Evolutionary conservation across 1,140 invertebrate genomes (phyloP), one percentile per base, ranked within the genome.

Genomic region (Chrysoperla carnea): DNA sequence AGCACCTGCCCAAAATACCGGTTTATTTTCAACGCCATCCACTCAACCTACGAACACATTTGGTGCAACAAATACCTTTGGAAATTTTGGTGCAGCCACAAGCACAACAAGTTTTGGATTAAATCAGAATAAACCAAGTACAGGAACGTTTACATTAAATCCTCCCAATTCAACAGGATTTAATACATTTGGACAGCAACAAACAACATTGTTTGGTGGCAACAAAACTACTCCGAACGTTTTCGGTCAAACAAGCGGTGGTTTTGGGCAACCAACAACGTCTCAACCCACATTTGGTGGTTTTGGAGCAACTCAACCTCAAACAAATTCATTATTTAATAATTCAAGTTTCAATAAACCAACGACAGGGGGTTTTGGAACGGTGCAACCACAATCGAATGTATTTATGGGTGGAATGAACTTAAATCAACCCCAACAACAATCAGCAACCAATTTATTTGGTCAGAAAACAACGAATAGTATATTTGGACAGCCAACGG

Each of bases 11-110:
- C 52, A 58, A 39, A 59, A 61, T 8, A 56, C 57, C 15, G 62
- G 61, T 7, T 78, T 78, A 60, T 73, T 72, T 37, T 53, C 63
- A 7, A 58, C 65, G 4, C 47, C 64, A 14, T 49, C 57, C 11
- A 46, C 60, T 9, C 47, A 55, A 6, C 59, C 59, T 29, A 49
- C 64, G 28, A 67, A 55, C 6, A 50, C 59, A 7, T 68, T 70
- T 53, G 65, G 66, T 39, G 51, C 54, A 31, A 51, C 59, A 8
- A 42, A 53, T 15, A 48, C 47, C 36, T 50, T 50, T 29, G 47
- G 49, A 5, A 53, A 52, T 43, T 58, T 59, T 42, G 51, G 54
- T 28, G 43, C 53, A 5, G 56, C 53, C 31, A 58, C 54, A 50
- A 62, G 56, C 45, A 51, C 59, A 4, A 57, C 51, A 27, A 53